phyloP scores from a whole-genome alignment of 1,140 invertebrate genomes.

The Anastatus disparis region DNA sequence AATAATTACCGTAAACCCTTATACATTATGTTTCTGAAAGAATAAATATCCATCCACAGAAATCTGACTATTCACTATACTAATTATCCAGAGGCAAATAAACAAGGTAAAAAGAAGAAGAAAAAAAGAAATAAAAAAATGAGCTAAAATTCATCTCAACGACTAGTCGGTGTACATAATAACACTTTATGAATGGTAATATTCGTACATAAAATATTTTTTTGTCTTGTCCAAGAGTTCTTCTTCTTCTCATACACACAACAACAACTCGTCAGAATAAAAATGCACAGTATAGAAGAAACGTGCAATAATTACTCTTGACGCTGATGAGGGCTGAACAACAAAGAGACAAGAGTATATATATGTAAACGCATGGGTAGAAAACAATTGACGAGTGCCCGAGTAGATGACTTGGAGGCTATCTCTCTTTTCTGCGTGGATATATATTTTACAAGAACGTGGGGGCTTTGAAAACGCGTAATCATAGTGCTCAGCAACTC shows the following conservation, averaged over 20 bases:
- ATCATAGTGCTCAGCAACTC: constrained; percentile 42
- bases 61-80: too few species aligned
- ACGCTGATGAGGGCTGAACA: not conserved
- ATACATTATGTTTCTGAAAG: too few species aligned
- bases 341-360: not conserved
- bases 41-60: too few species aligned
- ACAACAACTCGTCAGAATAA: not conserved
- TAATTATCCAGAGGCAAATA: not conserved
- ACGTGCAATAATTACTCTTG: not conserved
- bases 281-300: constrained; percentile 6
- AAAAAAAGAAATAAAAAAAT: not conserved
- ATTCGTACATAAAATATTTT: constrained; percentile 28
- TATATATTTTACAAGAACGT: too few species aligned
- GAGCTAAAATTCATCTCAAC: constrained; percentile 31
- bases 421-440: too few species aligned
- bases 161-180: constrained; percentile 10
- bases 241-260: not conserved
- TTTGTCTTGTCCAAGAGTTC: too few species aligned
- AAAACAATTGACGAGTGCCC: constrained; percentile 8
- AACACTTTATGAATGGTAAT: constrained; percentile 36
- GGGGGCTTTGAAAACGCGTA: constrained; percentile 37
- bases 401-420: too few species aligned
- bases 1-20: too few species aligned
- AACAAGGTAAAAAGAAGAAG: not conserved
- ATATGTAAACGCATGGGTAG: too few species aligned